Conservation (phyloP, 2,113 vertebrate genomes). For the Ageneiosus marmoratus region DNA sequence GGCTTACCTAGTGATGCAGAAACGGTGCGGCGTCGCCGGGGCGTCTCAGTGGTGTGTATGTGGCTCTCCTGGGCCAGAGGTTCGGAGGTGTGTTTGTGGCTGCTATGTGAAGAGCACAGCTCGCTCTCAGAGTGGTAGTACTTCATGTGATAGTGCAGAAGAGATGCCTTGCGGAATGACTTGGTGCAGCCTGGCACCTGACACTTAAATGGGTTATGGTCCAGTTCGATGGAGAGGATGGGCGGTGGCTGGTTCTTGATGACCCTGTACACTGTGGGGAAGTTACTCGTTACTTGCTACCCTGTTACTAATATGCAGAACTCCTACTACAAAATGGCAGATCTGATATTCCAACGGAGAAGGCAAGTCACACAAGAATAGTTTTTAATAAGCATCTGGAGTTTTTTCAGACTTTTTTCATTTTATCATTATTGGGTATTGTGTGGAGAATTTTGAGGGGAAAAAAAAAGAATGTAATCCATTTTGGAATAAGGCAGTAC, state of each 20-base stretch:
- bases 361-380: not conserved
- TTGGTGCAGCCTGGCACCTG: slow-evolving; percentile 87
- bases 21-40: slow-evolving; percentile 79
- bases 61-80: slow-evolving; percentile 56
- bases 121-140: slow-evolving; percentile 90
- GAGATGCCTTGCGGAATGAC: slow-evolving; percentile 92
- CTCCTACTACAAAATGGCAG: not conserved
- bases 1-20: slow-evolving; percentile 79
- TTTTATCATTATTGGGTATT: no score
- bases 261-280: slow-evolving; percentile 82
- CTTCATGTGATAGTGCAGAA: slow-evolving; percentile 96
- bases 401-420: no score
- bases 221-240: slow-evolving; percentile 83
- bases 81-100: slow-evolving; percentile 79
- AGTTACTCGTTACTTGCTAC: no score
- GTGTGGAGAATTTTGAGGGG: no score
- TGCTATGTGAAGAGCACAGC: slow-evolving; percentile 75
- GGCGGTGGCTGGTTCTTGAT: slow-evolving; percentile 85
- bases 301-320: no score
- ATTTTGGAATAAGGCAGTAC: no score
- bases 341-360: not conserved
- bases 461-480: no score
- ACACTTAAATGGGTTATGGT: slow-evolving; percentile 94
- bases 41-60: slow-evolving; percentile 65
- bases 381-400: not conserved